Evolutionary conservation across 2,888 invertebrate species (phyloP).

Genomic region (Noctua fimbriata): DNA sequence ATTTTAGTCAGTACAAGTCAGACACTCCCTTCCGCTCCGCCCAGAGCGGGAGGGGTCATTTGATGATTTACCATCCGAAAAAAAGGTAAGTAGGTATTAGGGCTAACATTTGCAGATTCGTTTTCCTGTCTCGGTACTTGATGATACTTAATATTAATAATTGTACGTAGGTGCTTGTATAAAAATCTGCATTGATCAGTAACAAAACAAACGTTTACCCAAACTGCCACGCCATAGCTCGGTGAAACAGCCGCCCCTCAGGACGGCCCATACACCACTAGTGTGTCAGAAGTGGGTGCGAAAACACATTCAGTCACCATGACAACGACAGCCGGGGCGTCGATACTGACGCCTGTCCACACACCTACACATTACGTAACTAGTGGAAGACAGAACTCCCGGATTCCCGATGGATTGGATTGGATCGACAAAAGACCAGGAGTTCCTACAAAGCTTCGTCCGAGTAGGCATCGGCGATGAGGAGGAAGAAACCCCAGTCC

Average conservation of each 20-base stretch:
- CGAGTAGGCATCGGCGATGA: constrained; percentile 92
- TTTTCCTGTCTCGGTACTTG: background rate
- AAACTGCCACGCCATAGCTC: background rate
- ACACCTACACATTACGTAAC: constrained; percentile 83
- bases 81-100: background rate
- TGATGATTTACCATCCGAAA: too few species aligned
- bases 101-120: background rate
- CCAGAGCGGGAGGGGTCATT: too few species aligned
- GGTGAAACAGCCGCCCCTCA: constrained; percentile 58
- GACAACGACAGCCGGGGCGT: constrained; percentile 86
- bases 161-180: too few species aligned
- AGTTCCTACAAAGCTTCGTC: constrained; percentile 95
- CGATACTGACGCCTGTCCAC: constrained; percentile 84
- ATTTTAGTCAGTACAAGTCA: too few species aligned
- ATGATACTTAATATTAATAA: background rate
- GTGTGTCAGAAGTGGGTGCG: constrained; percentile 79
- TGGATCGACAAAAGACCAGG: constrained; percentile 93
- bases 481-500: constrained; percentile 86
- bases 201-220: background rate
- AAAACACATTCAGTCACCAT: constrained; percentile 86
- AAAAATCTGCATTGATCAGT: background rate
- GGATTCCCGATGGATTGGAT: constrained; percentile 77
- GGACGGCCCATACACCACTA: constrained; percentile 69
- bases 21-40: too few species aligned
- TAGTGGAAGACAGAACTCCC: constrained; percentile 27